Conservation (phyloP, 2,797 vertebrate genomes). For the Sebastes reedi region DNA sequence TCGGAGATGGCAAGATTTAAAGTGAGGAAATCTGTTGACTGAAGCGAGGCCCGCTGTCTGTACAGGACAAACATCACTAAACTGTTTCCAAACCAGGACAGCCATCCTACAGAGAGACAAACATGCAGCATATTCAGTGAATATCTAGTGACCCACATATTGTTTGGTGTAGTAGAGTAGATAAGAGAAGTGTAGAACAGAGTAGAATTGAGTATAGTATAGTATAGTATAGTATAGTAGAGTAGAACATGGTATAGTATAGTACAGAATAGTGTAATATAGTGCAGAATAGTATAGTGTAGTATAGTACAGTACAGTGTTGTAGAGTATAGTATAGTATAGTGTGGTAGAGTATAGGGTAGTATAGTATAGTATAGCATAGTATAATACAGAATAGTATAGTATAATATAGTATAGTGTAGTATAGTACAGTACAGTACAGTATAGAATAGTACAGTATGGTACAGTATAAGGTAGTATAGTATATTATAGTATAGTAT, state of each 20-base stretch:
- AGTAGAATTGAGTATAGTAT: background rate
- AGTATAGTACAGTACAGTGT: no score
- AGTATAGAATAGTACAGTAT: background rate
- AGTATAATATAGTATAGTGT: background rate
- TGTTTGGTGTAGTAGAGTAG: background rate
- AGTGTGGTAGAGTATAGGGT: no score
- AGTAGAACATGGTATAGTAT: no score
- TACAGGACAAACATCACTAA: slow-evolving; percentile 89
- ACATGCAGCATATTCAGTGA: slow-evolving; percentile 20
- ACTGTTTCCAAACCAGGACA: slow-evolving; percentile 92
- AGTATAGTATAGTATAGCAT: background rate
- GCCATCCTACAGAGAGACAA: slow-evolving; percentile 81
- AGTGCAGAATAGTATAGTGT: background rate
- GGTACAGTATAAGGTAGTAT: no score
- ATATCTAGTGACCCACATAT: background rate
- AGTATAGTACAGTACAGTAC: background rate
- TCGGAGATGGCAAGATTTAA: slow-evolving; percentile 90
- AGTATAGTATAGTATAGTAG: no score
- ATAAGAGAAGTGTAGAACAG: background rate
- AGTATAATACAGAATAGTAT: background rate
- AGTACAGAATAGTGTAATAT: no score
- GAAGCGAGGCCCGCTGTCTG: slow-evolving; percentile 85
- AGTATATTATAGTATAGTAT: no score
- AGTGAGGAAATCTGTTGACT: slow-evolving; percentile 88
- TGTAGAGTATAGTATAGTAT: no score